phyloP scores from a whole-genome alignment of 2,113 vertebrate genomes.

The Gallinago undulata region DNA sequence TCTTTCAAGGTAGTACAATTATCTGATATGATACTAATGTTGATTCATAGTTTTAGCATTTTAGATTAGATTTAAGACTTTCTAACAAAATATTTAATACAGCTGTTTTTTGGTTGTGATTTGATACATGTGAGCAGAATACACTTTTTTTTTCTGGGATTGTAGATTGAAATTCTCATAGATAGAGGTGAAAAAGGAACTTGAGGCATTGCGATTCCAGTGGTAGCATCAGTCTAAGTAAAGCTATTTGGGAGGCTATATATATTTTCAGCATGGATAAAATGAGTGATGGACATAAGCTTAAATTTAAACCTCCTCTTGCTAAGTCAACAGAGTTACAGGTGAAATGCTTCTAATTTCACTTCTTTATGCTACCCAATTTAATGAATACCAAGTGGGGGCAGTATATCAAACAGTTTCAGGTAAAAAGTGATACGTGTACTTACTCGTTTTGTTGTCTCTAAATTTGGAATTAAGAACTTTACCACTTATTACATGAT shows the following conservation, averaged over 20 bases:
- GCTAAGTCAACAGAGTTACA: not conserved
- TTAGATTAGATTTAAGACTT: not conserved
- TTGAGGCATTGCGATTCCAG: not conserved
- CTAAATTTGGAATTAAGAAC: slow-evolving; percentile 5
- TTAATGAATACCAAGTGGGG: not conserved
- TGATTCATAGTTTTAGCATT: not conserved
- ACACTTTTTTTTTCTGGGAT: not conserved
- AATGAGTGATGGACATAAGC: not conserved
- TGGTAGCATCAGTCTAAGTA: not conserved
- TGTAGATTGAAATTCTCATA: not conserved
- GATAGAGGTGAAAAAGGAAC: not conserved
- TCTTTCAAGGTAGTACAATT: not conserved
- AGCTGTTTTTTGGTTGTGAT: not conserved
- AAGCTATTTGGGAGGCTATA: not conserved
- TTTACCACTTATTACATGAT: not conserved
- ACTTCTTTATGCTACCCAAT: not conserved
- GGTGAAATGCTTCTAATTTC: not conserved
- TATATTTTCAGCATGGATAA: not conserved
- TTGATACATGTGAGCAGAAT: not conserved
- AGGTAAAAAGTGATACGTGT: not conserved
- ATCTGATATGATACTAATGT: not conserved
- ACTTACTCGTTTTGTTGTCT: not conserved
- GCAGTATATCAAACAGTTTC: not conserved
- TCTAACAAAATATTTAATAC: not conserved
- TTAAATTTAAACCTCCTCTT: not conserved